A percentile compares a stretch with the other conserved stretches of the same genome.
Conservation (phyloP, 1,140 invertebrate genomes). For the Trigoniulus corallinus region DNA sequence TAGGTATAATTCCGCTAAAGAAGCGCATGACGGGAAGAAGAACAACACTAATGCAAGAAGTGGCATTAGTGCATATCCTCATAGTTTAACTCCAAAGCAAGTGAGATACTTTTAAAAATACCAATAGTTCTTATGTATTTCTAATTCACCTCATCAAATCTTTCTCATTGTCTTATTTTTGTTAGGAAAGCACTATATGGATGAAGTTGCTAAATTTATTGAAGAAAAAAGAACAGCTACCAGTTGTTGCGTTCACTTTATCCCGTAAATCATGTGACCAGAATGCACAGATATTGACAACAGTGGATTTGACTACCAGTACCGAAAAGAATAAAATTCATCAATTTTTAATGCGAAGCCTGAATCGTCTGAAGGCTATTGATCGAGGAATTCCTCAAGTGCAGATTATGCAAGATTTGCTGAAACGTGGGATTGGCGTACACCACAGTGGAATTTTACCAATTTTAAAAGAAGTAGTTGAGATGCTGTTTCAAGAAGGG, state of each 20-base stretch:
- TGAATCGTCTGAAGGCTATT: slow-evolving; percentile 61
- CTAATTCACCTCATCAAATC: background rate
- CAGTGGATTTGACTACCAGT: slow-evolving; percentile 61
- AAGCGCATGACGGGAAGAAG: background rate
- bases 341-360: slow-evolving; percentile 64
- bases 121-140: background rate
- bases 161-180: background rate
- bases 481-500: slow-evolving; percentile 85
- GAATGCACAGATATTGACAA: slow-evolving; percentile 48
- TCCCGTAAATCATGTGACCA: slow-evolving; percentile 74
- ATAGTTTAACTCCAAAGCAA: background rate
- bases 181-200: slow-evolving; percentile 67
- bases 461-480: slow-evolving; percentile 93
- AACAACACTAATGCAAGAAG: background rate
- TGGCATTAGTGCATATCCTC: background rate
- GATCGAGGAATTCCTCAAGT: slow-evolving; percentile 84
- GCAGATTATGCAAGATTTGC: slow-evolving; percentile 44
- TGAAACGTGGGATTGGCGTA: slow-evolving; percentile 81
- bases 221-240: slow-evolving; percentile 60
- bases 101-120: background rate
- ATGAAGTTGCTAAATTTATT: slow-evolving; percentile 64
- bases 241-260: slow-evolving; percentile 85
- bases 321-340: slow-evolving; percentile 68
- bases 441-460: slow-evolving; percentile 96
- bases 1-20: slow-evolving; percentile 16